phyloP scores from a whole-genome alignment of 1,140 invertebrate species.

The Colletes latitarsis region DNA sequence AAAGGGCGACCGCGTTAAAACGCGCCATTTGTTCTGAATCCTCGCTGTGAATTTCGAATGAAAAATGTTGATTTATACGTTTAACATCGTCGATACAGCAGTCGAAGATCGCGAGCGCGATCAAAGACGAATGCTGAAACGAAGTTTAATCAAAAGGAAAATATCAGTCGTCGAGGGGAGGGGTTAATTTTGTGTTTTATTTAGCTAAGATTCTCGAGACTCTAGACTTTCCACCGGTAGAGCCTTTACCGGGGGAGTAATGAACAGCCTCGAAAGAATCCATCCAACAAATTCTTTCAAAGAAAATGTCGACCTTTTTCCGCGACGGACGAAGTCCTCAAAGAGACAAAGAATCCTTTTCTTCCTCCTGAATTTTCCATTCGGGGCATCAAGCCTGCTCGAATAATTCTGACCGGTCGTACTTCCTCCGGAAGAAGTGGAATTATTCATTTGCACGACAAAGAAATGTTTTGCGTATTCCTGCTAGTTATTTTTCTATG shows the following conservation, averaged over 20 bases:
- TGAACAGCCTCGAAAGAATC: neutral
- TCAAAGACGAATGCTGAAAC: too few species aligned
- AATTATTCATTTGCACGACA: neutral
- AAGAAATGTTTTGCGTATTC: neutral
- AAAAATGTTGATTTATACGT: neutral
- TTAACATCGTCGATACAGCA: too few species aligned
- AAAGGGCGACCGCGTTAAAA: neutral
- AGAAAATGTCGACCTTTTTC: neutral
- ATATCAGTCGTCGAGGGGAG: neutral
- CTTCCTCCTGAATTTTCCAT: neutral
- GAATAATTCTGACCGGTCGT: neutral
- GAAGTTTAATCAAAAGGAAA: neutral
- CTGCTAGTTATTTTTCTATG: neutral
- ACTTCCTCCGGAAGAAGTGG: neutral
- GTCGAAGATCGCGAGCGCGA: too few species aligned
- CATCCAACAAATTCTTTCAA: constrained; percentile 1
- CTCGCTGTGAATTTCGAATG: neutral
- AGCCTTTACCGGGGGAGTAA: neutral
- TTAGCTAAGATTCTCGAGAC: neutral
- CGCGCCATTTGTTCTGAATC: neutral
- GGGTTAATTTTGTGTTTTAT: neutral
- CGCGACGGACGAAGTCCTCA: neutral
- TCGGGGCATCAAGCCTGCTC: neutral
- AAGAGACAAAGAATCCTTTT: neutral
- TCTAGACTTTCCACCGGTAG: neutral